Evolutionary conservation across 1,140 invertebrate species (phyloP).

Genomic region (Rhysida immarginata): DNA sequence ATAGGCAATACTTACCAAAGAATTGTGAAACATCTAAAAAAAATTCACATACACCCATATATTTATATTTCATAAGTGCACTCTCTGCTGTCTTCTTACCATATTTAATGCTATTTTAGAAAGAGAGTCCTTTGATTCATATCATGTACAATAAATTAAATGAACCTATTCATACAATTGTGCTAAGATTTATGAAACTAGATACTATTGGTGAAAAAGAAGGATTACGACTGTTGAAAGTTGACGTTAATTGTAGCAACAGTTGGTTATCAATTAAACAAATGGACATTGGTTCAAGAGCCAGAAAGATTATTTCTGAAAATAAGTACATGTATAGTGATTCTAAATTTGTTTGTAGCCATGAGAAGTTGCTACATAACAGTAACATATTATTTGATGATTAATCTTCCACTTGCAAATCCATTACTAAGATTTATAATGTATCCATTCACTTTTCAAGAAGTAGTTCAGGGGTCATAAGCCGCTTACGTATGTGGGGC

Average conservation of each 20-base stretch:
- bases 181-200: not conserved
- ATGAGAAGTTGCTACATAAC: too few relatives aligned
- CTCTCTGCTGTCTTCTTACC: not conserved
- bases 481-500: too few relatives aligned
- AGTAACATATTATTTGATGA: too few relatives aligned
- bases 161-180: not conserved
- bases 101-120: not conserved
- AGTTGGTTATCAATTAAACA: not conserved
- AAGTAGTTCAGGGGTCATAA: too few relatives aligned
- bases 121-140: not conserved
- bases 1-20: not conserved
- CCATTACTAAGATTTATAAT: too few relatives aligned
- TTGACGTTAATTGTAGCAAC: not conserved
- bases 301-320: too few relatives aligned
- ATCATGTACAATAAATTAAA: not conserved
- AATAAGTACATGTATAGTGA: too few relatives aligned
- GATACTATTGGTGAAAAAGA: not conserved
- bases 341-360: too few relatives aligned
- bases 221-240: not conserved
- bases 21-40: not conserved
- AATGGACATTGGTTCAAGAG: not conserved
- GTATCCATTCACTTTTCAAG: too few relatives aligned
- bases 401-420: too few relatives aligned
- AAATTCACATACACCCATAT: not conserved
- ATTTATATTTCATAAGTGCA: not conserved